Percentiles rank a stretch among this genome's conserved stretches.
Evolutionary conservation across 2,113 vertebrate genomes (phyloP).

Genomic region (Microcebus jonahi): DNA sequence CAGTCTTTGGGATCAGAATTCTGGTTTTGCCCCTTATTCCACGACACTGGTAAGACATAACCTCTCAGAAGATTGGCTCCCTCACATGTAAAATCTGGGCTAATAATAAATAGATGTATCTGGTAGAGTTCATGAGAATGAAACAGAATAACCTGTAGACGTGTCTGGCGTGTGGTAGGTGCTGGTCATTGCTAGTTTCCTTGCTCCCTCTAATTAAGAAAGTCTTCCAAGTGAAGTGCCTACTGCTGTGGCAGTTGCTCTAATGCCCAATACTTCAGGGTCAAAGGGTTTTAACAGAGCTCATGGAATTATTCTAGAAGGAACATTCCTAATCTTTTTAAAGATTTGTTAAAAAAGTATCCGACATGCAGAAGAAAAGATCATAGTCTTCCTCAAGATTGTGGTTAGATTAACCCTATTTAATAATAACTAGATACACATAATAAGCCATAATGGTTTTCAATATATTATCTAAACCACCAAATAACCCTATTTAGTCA

Average conservation of each 20-base stretch:
- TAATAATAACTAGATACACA: neutral
- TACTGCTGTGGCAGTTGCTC: fast-evolving
- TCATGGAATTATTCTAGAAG: neutral
- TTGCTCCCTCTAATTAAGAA: neutral
- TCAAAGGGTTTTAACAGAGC: conserved; percentile 4
- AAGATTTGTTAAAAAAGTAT: neutral
- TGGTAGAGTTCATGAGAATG: neutral
- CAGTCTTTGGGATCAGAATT: neutral
- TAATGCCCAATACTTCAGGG: neutral
- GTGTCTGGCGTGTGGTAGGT: neutral
- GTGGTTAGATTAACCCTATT: neutral
- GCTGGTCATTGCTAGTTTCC: neutral
- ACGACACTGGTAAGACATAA: neutral
- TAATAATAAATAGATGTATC: neutral
- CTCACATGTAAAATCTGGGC: neutral
- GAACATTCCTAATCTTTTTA: neutral
- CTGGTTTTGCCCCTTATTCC: neutral
- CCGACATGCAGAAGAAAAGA: neutral
- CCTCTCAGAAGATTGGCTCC: neutral
- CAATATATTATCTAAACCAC: neutral
- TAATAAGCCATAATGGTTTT: neutral
- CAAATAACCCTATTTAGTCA: neutral
- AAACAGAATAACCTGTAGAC: neutral
- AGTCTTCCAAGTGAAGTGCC: neutral
- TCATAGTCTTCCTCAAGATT: neutral